These are phyloP conservation scores for Carlito syrichta DNA, from an alignment of 2,113 vertebrate species.

Conservation along the genomic window DNA sequence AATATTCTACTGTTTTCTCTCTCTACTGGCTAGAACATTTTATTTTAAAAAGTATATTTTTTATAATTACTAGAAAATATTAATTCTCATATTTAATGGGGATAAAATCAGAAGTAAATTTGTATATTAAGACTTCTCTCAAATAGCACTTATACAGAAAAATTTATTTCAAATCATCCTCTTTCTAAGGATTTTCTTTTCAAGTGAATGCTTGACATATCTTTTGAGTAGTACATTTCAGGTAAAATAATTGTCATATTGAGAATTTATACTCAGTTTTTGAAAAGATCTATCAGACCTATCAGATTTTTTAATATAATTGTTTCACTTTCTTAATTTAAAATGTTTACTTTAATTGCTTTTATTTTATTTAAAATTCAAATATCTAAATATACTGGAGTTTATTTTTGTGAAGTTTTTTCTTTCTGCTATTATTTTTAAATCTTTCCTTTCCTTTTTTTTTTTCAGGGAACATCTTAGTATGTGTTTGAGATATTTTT, in stretches of 20 bases:
- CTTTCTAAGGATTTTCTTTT: not conserved
- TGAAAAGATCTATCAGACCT: not conserved
- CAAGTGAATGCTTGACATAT: not conserved
- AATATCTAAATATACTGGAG: not conserved
- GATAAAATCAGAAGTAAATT: not conserved
- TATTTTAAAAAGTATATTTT: too few relatives aligned
- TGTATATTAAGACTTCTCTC: not conserved
- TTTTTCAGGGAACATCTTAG: not conserved
- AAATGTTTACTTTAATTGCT: not conserved
- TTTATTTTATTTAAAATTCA: not conserved
- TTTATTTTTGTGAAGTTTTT: not conserved
- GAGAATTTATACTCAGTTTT: not conserved
- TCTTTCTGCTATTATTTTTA: not conserved
- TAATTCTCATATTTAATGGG: not conserved
- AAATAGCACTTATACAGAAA: not conserved
- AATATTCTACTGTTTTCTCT: not conserved
- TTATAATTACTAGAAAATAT: not conserved
- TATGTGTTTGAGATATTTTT: not conserved
- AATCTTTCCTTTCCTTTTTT: not conserved
- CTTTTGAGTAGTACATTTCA: not conserved
- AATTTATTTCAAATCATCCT: not conserved
- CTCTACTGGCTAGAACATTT: not conserved
- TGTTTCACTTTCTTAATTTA: not conserved
- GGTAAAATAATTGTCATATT: not conserved
- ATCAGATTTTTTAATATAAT: not conserved